Base-by-base conservation (phyloP, 2,888 invertebrate species). In the Xylota segnis region DNA sequence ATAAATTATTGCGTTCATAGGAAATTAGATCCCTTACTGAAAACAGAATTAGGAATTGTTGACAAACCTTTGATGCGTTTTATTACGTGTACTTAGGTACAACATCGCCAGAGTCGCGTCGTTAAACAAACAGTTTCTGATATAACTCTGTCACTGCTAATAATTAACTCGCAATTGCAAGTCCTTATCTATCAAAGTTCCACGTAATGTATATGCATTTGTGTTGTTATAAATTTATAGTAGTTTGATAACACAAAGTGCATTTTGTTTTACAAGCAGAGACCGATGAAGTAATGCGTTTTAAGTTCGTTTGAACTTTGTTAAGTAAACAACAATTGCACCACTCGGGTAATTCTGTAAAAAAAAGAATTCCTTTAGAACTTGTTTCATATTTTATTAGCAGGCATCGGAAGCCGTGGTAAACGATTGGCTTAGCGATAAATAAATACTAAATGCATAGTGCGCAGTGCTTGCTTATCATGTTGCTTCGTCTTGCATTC, bases 401-500 rank as follows among this genome's bases (percentile, higher is more conserved):
- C 34, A 14, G 18, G 32, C 65, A 52, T 66, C 40, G 10, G 29
- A 50, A 32, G 63, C 16, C 14, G 23, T 75, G 23, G 65, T 58
- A 65, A 79, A 70, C 40, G 78, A 77, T 23, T 70, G 37, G 81
- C 65, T 63, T 23, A 40, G 76, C 76, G 47, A 27, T 70, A 58
- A 70, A 68, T 68, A 72, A 77, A 66, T 76, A 81, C 9, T 65
- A 86, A 86, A 86, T 81, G 82, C 45, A 61, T n/a, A 43, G 7
- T 63, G 70, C 76, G 68, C 76, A 86, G 76, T 77, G 68, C 10
- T 32, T 43, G 70, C 63, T 54, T 56, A 40, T 61, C 18, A 40
- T 43, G 2, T 9, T 70, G 5, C 16, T 23, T 34, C 18, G n/a
- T 0, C 6, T 23, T n/a, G 0, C 5, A 23, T 61, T 94, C 94